Percentiles rank a stretch among this genome's conserved stretches.
These are phyloP conservation scores for Ochotona curzoniae DNA, from an alignment of 2,113 vertebrate genomes.

Conservation along the genomic window DNA sequence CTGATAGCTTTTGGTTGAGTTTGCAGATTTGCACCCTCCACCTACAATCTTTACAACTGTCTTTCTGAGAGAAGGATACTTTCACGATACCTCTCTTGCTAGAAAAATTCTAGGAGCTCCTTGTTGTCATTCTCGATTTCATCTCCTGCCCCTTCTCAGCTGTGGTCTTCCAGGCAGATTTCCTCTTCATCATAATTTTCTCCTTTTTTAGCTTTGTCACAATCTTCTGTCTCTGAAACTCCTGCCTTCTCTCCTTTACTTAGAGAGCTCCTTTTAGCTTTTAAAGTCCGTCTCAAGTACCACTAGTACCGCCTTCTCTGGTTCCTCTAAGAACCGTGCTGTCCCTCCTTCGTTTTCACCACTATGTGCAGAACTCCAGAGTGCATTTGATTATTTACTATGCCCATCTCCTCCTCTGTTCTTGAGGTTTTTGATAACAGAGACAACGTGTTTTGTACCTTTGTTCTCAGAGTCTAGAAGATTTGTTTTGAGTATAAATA, in stretches of 20 bases:
- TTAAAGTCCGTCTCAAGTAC: background rate
- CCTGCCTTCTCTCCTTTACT: background rate
- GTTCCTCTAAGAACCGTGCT: background rate
- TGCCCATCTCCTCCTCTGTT: background rate
- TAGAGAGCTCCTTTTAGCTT: background rate
- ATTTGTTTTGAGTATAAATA: background rate
- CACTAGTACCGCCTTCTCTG: background rate
- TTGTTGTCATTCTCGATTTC: background rate
- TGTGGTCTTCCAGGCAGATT: rapidly evolving
- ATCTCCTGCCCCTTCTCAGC: background rate
- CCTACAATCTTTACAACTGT: background rate
- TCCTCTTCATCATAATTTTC: background rate
- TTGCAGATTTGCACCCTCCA: background rate
- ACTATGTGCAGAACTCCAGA: background rate
- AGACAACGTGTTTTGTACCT: background rate
- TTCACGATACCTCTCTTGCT: background rate
- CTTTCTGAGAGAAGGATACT: background rate
- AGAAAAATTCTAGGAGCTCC: background rate
- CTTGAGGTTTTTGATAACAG: background rate
- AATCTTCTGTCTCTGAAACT: background rate
- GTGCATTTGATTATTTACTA: background rate
- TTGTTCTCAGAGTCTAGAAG: background rate
- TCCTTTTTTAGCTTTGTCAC: background rate
- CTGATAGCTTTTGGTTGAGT: background rate
- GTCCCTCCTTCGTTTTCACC: background rate